Conservation (phyloP, 2,113 vertebrate genomes). For the Camelus dromedarius region DNA sequence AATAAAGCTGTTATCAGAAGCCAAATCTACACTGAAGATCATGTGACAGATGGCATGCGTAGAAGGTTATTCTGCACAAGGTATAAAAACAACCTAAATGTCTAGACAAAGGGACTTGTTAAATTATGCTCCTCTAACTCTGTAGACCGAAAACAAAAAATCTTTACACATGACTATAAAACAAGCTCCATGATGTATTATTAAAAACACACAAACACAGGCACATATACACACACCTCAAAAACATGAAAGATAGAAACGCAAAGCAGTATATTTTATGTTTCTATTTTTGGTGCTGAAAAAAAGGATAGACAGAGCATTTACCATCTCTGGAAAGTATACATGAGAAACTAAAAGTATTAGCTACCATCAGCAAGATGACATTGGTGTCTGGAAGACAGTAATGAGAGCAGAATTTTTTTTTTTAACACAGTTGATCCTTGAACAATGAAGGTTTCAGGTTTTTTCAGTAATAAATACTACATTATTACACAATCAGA, state of each 20-base stretch:
- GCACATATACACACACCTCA: not conserved
- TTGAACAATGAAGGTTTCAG: not conserved
- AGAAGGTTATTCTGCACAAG: not conserved
- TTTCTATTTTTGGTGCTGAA: not conserved
- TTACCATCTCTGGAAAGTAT: not conserved
- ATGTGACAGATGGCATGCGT: not conserved
- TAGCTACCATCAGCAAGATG: not conserved
- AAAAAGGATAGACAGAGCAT: not conserved
- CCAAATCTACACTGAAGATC: not conserved
- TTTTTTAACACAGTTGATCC: not conserved
- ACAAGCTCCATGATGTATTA: not conserved
- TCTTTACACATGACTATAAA: not conserved
- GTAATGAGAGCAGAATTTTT: not conserved
- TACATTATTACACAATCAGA: not conserved
- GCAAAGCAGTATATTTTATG: not conserved
- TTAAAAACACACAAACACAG: not conserved
- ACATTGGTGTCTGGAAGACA: not conserved
- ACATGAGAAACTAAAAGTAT: not conserved
- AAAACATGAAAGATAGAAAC: not conserved
- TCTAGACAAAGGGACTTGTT: not conserved
- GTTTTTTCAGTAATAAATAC: not conserved
- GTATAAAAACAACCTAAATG: not conserved
- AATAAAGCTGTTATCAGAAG: not conserved
- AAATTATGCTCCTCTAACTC: not conserved
- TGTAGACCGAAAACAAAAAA: not conserved